Evolutionary conservation across 2,797 vertebrate genomes (phyloP).

Genomic region (Fratercula arctica): DNA sequence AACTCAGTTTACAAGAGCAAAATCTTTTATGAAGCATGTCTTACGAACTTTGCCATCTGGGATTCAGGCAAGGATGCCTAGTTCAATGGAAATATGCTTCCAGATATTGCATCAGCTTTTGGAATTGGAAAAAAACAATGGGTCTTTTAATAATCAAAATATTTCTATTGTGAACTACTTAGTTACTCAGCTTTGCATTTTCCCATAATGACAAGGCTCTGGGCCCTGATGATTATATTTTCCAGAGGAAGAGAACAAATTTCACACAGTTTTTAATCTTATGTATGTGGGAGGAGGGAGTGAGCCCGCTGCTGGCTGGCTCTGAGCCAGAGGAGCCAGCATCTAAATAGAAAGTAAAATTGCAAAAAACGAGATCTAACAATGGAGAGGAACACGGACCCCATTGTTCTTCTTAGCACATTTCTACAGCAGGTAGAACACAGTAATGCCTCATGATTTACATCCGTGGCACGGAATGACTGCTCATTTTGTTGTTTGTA

Average conservation of each 20-base stretch:
- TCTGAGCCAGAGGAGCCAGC: not conserved
- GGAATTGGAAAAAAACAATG: not conserved
- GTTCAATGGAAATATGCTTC: not conserved
- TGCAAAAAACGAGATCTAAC: not conserved
- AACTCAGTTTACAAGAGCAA: not conserved
- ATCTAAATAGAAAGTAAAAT: not conserved
- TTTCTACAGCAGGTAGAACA: not conserved
- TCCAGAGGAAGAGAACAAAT: not conserved
- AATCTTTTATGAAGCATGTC: not conserved
- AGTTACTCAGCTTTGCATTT: not conserved
- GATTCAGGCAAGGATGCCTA: not conserved
- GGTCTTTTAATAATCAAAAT: not conserved
- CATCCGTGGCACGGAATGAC: not conserved
- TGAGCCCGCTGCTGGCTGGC: not conserved
- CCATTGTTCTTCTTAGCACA: not conserved
- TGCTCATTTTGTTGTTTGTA: not conserved
- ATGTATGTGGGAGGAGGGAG: not conserved
- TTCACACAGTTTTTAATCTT: not conserved
- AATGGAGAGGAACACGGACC: not conserved
- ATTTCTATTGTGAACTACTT: not conserved
- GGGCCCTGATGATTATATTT: not conserved
- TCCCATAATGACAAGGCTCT: not conserved
- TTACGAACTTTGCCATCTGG: not conserved
- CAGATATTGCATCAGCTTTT: not conserved
- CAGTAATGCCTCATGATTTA: not conserved